Evolutionary conservation across 2,113 vertebrate species (phyloP), one percentile per base, ranked within the genome.

Genomic region (Eudorcas thomsonii): DNA sequence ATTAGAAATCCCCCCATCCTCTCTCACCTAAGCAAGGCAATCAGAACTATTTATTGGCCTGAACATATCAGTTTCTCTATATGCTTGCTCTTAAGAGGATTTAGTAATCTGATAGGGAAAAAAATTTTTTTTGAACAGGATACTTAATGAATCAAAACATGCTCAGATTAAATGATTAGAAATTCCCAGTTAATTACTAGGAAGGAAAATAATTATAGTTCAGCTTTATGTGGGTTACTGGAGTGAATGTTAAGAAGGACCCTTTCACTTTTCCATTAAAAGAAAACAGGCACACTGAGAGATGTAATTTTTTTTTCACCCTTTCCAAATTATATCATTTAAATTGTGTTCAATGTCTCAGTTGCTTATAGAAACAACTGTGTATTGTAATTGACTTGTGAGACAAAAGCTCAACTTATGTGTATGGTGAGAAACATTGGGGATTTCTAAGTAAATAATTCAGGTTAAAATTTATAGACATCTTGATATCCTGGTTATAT

Each of bases 121-220:
- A 48, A 50, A 50, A 13, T 50, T 50, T 50, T 48, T 50, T 50
- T 50, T 50, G 90, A 97, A 98, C 94, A 97, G 95, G 92, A 92
- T 93, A 95, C 48, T 98, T 98, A 98, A 98, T 98, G 97, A 98
- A 97, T 98, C 98, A 98, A 98, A 98, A 97, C 94, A 93, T 88
- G 50, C 94, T 97, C 84, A 77, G 95, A 97, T 96, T 94, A 96
- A 98, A 97, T 96, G 95, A 98, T 98, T 98, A 98, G 97, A 94
- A 94, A 92, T 95, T 98, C 95, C 96, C 83, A 96, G 97, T 98
- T 98, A 98, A 98, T 98, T 98, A 98, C 93, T 96, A 98, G 97
- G 98, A 98, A 98, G 97, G 96, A 98, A 98, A 98, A 97, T 98
- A 98, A 98, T 96, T 98, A 97, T 92, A 95, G 30, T 94, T 98